phyloP scores from a whole-genome alignment of 1,140 invertebrate species.

The Agrypnia vestita region DNA sequence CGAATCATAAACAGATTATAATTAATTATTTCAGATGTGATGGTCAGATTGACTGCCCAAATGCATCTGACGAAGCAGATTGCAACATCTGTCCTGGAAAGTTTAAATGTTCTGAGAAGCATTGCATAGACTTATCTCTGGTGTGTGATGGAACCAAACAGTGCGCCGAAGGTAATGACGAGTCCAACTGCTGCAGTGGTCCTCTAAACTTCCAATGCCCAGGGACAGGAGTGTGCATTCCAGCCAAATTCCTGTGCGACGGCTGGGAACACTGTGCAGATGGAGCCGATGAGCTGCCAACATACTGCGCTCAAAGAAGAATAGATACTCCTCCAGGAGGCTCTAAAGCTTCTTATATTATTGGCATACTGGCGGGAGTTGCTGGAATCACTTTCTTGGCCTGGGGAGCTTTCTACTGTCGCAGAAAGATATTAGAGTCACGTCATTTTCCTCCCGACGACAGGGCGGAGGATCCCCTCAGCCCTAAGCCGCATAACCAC shows the following conservation, averaged over 20 bases:
- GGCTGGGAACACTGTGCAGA: slow-evolving; percentile 82
- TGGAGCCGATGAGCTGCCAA: slow-evolving; percentile 80
- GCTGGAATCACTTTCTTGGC: slow-evolving; percentile 70
- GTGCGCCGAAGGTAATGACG: slow-evolving; percentile 81
- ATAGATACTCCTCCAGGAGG: slow-evolving; percentile 65
- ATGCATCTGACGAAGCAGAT: slow-evolving; percentile 86
- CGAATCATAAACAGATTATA: background rate
- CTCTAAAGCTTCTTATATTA: slow-evolving; percentile 71
- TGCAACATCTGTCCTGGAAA: slow-evolving; percentile 78
- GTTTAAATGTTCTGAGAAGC: slow-evolving; percentile 82
- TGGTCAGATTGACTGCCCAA: slow-evolving; percentile 86
- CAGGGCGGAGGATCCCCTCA: slow-evolving; percentile 76
- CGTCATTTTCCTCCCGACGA: slow-evolving; percentile 71
- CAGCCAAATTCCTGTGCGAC: slow-evolving; percentile 77
- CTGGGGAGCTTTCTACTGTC: slow-evolving; percentile 68
- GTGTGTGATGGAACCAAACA: slow-evolving; percentile 84
- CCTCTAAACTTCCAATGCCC: slow-evolving; percentile 79
- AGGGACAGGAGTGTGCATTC: slow-evolving; percentile 76
- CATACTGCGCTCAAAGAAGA: slow-evolving; percentile 71
- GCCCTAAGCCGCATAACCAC: slow-evolving; percentile 63
- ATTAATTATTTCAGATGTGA: slow-evolving; percentile 77
- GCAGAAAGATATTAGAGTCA: slow-evolving; percentile 70
- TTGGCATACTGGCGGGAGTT: slow-evolving; percentile 68
- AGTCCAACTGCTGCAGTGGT: slow-evolving; percentile 76
- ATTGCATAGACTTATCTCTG: slow-evolving; percentile 82